phyloP scores from a whole-genome alignment of 2,888 invertebrate genomes.

The Proisotoma minuta region DNA sequence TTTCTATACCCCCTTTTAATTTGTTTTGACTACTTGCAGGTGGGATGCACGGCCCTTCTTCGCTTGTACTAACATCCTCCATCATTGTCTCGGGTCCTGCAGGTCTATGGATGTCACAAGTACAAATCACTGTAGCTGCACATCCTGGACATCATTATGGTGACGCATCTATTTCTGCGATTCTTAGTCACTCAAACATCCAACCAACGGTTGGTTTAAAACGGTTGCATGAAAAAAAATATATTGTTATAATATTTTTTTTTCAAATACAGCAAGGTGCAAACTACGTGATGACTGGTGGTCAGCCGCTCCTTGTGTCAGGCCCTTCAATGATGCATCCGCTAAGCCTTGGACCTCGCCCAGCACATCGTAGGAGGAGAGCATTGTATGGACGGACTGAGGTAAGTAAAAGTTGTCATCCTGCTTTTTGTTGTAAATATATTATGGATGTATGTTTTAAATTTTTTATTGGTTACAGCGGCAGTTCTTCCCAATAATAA shows the following conservation, averaged over 20 bases:
- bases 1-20: too few species aligned
- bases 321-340: slow-evolving; percentile 11
- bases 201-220: slow-evolving; percentile 15
- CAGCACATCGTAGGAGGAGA: slow-evolving; percentile 11
- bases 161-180: slow-evolving; percentile 17
- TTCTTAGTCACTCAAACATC: slow-evolving; percentile 7
- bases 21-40: too few species aligned
- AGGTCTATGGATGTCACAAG: neutral
- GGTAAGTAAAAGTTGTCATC: slow-evolving; percentile 16
- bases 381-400: slow-evolving; percentile 25
- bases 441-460: neutral
- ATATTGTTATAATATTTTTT: neutral
- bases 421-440: too few species aligned
- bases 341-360: neutral
- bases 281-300: slow-evolving; percentile 21
- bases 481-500: slow-evolving; percentile 92
- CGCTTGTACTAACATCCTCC: slow-evolving; percentile 14
- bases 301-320: slow-evolving; percentile 20
- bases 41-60: slow-evolving; percentile 9
- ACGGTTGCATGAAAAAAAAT: neutral
- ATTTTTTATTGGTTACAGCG: slow-evolving; percentile 53
- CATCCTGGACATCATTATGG: slow-evolving; percentile 23
- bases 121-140: neutral
- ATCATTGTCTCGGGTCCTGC: slow-evolving; percentile 21
- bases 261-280: neutral